A percentile compares a stretch with the other conserved stretches of the same genome.
Evolutionary conservation across 64 coral and sea anemone species (phyloP).

Genomic region (Anthopleura sola): DNA sequence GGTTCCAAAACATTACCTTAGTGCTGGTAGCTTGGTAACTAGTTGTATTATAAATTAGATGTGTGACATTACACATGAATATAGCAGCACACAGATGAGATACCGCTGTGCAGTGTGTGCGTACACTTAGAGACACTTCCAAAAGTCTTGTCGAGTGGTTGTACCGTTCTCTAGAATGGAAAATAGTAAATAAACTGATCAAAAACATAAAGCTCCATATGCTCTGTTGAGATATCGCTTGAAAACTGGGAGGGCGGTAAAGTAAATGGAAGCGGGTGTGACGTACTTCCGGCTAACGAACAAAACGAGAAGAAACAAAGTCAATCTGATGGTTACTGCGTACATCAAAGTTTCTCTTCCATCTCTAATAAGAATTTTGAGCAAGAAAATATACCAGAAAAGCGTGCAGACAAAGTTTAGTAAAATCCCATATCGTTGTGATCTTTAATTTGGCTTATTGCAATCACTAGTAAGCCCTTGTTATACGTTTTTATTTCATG

Average conservation of each 20-base stretch:
- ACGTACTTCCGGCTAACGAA: no score
- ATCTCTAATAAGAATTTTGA: no score
- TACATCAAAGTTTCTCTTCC: no score
- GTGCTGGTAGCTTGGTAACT: background rate
- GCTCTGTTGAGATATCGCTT: background rate
- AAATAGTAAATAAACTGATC: background rate
- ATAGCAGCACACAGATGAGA: background rate
- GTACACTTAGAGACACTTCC: background rate
- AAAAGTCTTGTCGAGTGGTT: background rate
- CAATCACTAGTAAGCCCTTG: no score
- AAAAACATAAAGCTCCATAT: background rate
- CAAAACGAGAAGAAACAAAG: no score
- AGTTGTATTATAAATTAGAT: constrained; percentile 6
- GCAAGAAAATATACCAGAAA: no score
- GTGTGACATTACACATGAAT: background rate
- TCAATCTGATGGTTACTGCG: no score
- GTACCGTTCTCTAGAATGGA: background rate
- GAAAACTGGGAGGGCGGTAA: background rate
- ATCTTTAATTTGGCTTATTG: no score
- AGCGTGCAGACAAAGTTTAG: no score
- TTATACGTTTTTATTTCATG: no score
- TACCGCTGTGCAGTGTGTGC: background rate
- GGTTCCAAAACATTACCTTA: background rate
- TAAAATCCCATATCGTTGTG: no score
- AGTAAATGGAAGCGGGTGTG: no score